Conservation (phyloP, 2,888 invertebrate species). For the Pheosia tremula region DNA sequence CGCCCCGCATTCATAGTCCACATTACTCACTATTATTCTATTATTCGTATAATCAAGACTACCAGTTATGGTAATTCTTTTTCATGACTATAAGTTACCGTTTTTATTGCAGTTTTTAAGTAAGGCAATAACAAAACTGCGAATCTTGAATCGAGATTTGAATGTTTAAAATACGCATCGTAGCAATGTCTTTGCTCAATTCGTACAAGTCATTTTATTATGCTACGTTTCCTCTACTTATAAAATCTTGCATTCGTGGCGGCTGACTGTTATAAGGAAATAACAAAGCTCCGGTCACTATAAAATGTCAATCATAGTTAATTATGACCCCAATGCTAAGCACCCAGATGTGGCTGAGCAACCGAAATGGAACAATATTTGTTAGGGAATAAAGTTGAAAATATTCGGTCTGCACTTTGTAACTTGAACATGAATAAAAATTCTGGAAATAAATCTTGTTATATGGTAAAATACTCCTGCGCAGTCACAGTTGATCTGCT, state of each 20-base stretch:
- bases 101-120: background rate
- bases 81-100: background rate
- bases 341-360: slow-evolving; percentile 20
- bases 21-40: slow-evolving; percentile 5
- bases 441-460: slow-evolving; percentile 33
- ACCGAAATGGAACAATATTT: slow-evolving; percentile 21
- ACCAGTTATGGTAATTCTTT: background rate
- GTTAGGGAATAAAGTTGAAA: slow-evolving; percentile 19
- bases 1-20: slow-evolving; percentile 23
- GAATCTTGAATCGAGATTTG: background rate
- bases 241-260: slow-evolving; percentile 12
- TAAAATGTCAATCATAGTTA: slow-evolving; percentile 56
- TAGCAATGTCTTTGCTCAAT: background rate
- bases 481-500: slow-evolving; percentile 27
- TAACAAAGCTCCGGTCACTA: slow-evolving; percentile 45
- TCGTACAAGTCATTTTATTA: slow-evolving; percentile 28
- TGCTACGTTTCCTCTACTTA: slow-evolving; percentile 28
- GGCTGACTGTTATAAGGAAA: slow-evolving; percentile 46
- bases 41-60: background rate
- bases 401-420: slow-evolving; percentile 12
- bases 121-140: background rate
- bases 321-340: slow-evolving; percentile 45
- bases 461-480: slow-evolving; percentile 21
- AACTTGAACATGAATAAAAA: slow-evolving; percentile 30
- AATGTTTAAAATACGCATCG: background rate